phyloP scores from a whole-genome alignment of 2,113 vertebrate genomes.

The Syngnathus typhle region DNA sequence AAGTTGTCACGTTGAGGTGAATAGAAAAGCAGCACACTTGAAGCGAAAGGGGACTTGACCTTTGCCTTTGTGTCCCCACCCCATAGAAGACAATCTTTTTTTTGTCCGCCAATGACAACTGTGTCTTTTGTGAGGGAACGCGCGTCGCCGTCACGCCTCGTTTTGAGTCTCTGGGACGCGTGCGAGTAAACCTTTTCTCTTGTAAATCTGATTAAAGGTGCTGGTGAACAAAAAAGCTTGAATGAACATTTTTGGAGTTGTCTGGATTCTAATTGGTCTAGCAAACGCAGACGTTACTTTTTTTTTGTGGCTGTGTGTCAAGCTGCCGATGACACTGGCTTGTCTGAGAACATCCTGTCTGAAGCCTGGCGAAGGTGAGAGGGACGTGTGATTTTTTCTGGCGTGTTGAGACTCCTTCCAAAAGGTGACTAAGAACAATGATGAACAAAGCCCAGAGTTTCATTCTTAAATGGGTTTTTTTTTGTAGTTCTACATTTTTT shows the following conservation, averaged over 20 bases:
- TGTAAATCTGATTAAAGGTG: background rate
- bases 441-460: background rate
- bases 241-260: background rate
- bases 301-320: background rate
- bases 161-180: conserved; percentile 83
- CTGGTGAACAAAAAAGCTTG: background rate
- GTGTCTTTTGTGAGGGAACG: conserved; percentile 85
- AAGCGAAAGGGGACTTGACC: conserved; percentile 97
- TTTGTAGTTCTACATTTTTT: background rate
- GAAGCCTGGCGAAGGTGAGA: too few relatives aligned
- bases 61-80: conserved; percentile 86
- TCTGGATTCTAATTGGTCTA: too few relatives aligned
- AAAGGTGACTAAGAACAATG: too few relatives aligned
- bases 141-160: conserved; percentile 89
- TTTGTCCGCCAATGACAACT: conserved; percentile 63
- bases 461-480: background rate
- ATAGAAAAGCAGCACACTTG: conserved; percentile 84
- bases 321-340: too few relatives aligned
- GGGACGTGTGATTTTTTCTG: too few relatives aligned
- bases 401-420: too few relatives aligned
- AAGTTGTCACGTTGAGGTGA: conserved; percentile 91
- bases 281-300: too few relatives aligned
- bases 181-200: conserved; percentile 72
- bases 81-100: background rate
- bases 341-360: background rate